These are phyloP conservation scores for Glandiceps talaboti DNA, from an alignment of 53 echinoderm and acorn worm genomes.

Conservation along the genomic window DNA sequence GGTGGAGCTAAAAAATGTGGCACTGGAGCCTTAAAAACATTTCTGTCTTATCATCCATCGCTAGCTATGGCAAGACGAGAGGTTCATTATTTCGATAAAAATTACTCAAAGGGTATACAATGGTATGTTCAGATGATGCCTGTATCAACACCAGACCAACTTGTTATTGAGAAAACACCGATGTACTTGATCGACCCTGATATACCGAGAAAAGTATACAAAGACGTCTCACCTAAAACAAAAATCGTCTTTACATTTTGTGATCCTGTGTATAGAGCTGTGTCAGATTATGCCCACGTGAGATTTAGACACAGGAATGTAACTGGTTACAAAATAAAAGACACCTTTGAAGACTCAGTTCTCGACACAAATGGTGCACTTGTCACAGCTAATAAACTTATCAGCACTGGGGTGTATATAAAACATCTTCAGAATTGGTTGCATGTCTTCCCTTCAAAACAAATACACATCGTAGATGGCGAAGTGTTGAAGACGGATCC, in stretches of 20 bases:
- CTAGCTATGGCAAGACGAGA: conserved; percentile 50
- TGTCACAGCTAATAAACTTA: no score
- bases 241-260: conserved; percentile 67
- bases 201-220: conserved; percentile 23
- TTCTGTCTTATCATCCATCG: conserved; percentile 64
- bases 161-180: conserved; percentile 75
- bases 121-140: conserved; percentile 46
- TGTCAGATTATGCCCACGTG: no score
- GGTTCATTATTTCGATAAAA: conserved; percentile 49
- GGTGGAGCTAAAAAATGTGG: conserved; percentile 75
- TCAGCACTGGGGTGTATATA: no score
- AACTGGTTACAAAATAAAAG: no score
- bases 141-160: conserved; percentile 43
- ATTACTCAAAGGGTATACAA: conserved; percentile 27
- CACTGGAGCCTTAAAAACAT: conserved; percentile 76
- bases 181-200: conserved; percentile 34
- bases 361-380: no score
- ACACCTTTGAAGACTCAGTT: no score
- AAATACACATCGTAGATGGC: no score
- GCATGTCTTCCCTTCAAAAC: no score
- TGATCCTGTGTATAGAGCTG: conserved; percentile 70
- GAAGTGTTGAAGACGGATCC: no score
- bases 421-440: no score
- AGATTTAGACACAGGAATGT: no score
- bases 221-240: conserved; percentile 23